Evolutionary conservation across 2,113 vertebrate genomes (phyloP), one percentile per base, ranked within the genome.

Genomic region (Papio anubis): DNA sequence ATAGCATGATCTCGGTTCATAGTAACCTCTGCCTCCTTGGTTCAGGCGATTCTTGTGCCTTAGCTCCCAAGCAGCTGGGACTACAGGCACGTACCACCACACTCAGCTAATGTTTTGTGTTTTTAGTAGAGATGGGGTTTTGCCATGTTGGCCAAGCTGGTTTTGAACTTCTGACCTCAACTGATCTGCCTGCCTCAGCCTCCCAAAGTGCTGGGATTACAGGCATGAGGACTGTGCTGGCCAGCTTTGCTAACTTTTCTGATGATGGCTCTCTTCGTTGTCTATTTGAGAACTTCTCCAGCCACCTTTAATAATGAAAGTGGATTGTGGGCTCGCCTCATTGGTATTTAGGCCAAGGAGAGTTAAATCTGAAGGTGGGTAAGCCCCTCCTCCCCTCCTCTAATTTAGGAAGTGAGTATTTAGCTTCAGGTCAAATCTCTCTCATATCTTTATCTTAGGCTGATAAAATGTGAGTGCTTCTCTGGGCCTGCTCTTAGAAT

Each of bases 251-350:
- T 45, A 50, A 68, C 14, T 84, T 87, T 90, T 79, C 45, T 57
- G 75, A 91, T 40, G n/a, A 81, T 48, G 45, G 17, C 1, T 90
- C 10, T 5, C 61, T 13, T 75, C 48, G 35, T 30, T 43, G 38
- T 16, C 48, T 88, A 9, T 27, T 68, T 38, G 27, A 84, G 55
- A 80, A 55, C 9, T 48, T 3, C 20, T 48, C 16, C 70, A 92
- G 38, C 32, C 64, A 17, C n/a, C 8, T 68, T 64, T 75, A 57
- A 80, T 75, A 91, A n/a, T 9, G 55, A 89, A 76, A 1, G 5
- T 5, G 70, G 79, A 79, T 27, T 61, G 4, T 1, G n/a, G 59
- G 30, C 20, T 16, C 0, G 0, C 21, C 0, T 8, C 21, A 21
- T 14, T 25, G 35, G 25, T 11, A 27, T 89, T 70, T 88, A 40